A percentile compares a stretch with the other conserved stretches of the same genome.
These are phyloP conservation scores for Periphyllus acericola DNA, from an alignment of 2,888 invertebrate species.

Conservation along the genomic window DNA sequence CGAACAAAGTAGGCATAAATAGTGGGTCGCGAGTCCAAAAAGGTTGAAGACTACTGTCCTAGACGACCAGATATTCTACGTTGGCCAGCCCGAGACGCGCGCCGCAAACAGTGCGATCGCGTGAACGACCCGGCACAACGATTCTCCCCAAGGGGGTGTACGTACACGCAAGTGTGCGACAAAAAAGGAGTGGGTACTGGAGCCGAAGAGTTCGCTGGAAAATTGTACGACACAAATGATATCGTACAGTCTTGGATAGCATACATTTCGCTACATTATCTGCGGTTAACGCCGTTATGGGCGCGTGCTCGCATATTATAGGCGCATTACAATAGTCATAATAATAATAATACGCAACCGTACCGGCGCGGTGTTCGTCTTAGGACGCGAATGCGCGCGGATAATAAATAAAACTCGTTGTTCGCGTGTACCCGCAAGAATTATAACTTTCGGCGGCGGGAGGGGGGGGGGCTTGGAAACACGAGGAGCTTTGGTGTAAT, in stretches of 20 bases:
- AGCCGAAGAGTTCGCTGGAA: not conserved
- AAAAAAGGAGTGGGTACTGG: not conserved
- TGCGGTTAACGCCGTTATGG: conserved; percentile 3
- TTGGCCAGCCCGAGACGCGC: too few species aligned
- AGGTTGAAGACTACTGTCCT: too few species aligned
- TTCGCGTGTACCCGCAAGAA: not conserved
- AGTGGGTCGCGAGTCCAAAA: too few species aligned
- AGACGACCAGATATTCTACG: too few species aligned
- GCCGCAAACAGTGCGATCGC: too few species aligned
- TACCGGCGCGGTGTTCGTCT: not conserved
- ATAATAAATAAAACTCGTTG: conserved; percentile 30
- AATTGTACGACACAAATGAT: conserved; percentile 23
- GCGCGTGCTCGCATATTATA: not conserved
- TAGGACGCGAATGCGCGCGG: not conserved
- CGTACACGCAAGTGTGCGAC: too few species aligned
- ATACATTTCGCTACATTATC: not conserved
- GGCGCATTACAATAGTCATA: not conserved
- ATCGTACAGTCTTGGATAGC: not conserved
- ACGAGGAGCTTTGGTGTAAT: not conserved
- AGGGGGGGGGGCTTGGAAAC: not conserved
- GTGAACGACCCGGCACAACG: too few species aligned
- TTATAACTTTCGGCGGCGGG: conserved; percentile 33
- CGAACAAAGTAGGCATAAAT: too few species aligned
- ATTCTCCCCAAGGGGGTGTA: too few species aligned
- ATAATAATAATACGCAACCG: not conserved